Conservation (phyloP, 1,140 invertebrate genomes). For the Drosophila guanche region DNA sequence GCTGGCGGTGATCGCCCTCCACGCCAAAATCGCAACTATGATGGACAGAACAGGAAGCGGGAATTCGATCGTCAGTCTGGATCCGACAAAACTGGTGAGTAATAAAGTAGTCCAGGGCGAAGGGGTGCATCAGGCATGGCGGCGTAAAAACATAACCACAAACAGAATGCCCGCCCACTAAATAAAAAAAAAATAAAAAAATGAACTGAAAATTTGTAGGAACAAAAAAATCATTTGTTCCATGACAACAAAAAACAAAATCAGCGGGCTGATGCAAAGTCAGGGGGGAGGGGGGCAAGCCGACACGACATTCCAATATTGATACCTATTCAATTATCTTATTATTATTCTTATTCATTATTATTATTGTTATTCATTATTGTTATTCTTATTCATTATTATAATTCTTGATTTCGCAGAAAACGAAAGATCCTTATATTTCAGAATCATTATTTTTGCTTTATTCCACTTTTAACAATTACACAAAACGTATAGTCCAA, state of each 20-base stretch:
- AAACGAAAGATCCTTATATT: no score
- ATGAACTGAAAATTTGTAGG: background rate
- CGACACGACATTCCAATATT: conserved; percentile 11
- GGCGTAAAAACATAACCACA: conserved; percentile 26
- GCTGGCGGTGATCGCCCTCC: conserved; percentile 75
- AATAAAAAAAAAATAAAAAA: background rate
- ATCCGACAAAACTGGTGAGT: conserved; percentile 94
- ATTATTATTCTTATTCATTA: no score
- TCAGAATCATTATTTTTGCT: no score
- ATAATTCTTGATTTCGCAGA: no score
- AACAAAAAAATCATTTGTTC: conserved; percentile 12
- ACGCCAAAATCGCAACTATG: conserved; percentile 85
- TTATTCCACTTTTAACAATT: background rate
- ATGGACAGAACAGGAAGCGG: conserved; percentile 89
- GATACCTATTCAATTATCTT: conserved; percentile 8
- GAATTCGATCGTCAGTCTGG: conserved; percentile 98
- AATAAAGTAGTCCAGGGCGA: background rate
- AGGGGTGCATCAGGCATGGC: background rate
- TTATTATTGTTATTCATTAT: no score
- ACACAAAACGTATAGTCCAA: background rate
- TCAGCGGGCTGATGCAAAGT: background rate
- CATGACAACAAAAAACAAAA: conserved; percentile 36
- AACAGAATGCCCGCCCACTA: conserved; percentile 14
- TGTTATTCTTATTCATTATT: no score
- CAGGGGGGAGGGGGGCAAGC: background rate